Evolutionary conservation across 1,140 invertebrate species (phyloP), one percentile per base, ranked within the genome.

Genomic region (Drosophila rufa): DNA sequence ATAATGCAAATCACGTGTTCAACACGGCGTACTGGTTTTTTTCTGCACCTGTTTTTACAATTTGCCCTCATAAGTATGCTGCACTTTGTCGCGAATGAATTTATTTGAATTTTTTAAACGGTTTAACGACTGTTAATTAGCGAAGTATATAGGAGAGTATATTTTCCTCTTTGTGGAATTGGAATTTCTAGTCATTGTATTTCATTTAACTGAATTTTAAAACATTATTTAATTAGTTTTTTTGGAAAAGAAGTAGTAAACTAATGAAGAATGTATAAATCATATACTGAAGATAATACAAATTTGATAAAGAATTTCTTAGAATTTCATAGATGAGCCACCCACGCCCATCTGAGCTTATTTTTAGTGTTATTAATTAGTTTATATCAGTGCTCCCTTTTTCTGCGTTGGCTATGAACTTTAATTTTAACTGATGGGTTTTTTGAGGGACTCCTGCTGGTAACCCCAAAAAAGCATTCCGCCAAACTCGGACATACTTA

Each of bases 401-500:
- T 22, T 4, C 8, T 36, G 17, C 36, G 36, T 50, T 9, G 9
- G 19, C 53, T 50, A 43, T 40, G n/a, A 40, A 73, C 36, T 59
- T 42, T 43, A 73, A 60, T 36, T 48, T 33, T 30, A 84, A 58
- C 69, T 67, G 25, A 79, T 55, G 73, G 58, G 58, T 51, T 40
- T 11, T 66, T 83, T 79, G 64, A 74, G 47, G 33, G 48, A 60
- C 57, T 57, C 45, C 64, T 19, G 60, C 74, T 59, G 30, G 53
- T 62, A 47, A 12, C 40, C 40, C 70, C 70, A 33, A 64, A 57
- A 69, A 42, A 58, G 62, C 70, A 87, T 87, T 83, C 43, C 64
- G 33, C 36, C 33, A 61, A 84, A 84, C 84, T 87, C 79, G 75
- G 83, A 68, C 61, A 67, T 81, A 81, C 82, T 85, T 85, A 82